A percentile compares a stretch with the other conserved stretches of the same genome.
These are phyloP conservation scores for Semibalanus balanoides DNA, from an alignment of 1,140 invertebrate species.

Conservation along the genomic window DNA sequence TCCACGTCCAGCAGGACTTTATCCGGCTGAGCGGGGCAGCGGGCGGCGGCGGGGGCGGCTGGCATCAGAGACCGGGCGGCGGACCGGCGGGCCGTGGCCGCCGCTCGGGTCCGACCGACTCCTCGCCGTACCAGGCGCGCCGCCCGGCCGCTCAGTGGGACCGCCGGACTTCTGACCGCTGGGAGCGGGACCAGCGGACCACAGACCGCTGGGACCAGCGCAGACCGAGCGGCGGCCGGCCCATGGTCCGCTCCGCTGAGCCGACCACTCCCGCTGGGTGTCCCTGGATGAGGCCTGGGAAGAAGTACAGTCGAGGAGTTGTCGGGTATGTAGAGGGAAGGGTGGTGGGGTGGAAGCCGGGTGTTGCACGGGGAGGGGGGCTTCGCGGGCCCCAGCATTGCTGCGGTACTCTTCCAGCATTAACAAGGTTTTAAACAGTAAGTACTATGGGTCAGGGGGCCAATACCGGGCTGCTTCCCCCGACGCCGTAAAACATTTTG, in stretches of 20 bases:
- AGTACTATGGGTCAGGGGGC: no score
- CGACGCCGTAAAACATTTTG: no score
- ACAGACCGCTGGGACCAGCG: no score
- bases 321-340: slow-evolving; percentile 55
- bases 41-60: slow-evolving; percentile 27
- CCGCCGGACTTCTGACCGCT: no score
- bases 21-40: not conserved
- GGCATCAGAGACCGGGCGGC: slow-evolving; percentile 35
- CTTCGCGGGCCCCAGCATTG: no score
- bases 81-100: slow-evolving; percentile 28
- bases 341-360: no score
- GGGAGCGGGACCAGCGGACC: slow-evolving; percentile 43
- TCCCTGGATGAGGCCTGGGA: slow-evolving; percentile 62
- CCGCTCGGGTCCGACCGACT: slow-evolving; percentile 29
- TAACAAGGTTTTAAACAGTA: no score
- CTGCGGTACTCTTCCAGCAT: no score
- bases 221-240: no score
- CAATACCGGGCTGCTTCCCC: no score
- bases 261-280: slow-evolving; percentile 57
- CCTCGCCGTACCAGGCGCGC: slow-evolving; percentile 59
- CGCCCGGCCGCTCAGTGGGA: slow-evolving; percentile 71
- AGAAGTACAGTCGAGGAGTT: slow-evolving; percentile 37
- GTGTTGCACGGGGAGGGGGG: no score
- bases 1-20: not conserved
- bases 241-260: no score